Percentiles rank a stretch among this genome's conserved stretches.
Evolutionary conservation across 1,140 invertebrate genomes (phyloP).

Genomic region (Drosophila tani): DNA sequence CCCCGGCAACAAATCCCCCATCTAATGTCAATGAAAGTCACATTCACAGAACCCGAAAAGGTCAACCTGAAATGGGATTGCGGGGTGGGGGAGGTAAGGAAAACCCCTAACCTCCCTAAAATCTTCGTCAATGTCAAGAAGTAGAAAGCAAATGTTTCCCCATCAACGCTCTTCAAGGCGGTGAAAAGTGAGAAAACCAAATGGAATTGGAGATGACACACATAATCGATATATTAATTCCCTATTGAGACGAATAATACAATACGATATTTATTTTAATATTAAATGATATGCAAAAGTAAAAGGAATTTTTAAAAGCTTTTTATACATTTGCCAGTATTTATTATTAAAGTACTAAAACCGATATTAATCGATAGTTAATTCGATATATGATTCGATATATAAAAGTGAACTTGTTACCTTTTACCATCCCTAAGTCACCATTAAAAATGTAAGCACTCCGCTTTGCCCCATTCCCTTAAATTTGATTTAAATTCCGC

Average conservation of each 20-base stretch:
- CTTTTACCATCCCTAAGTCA: not conserved
- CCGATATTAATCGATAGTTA: not conserved
- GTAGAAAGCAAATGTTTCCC: not conserved
- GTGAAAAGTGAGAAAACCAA: slow-evolving; percentile 6
- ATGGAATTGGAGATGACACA: slow-evolving; percentile 1
- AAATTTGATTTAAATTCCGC: slow-evolving; percentile 63
- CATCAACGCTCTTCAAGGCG: slow-evolving; percentile 18
- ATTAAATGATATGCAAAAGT: no score
- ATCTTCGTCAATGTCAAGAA: slow-evolving; percentile 41
- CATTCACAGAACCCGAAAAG: slow-evolving; percentile 44
- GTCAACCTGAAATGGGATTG: slow-evolving; percentile 20
- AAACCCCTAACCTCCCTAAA: slow-evolving; percentile 12
- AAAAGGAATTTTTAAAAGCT: no score
- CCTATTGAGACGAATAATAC: not conserved
- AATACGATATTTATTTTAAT: not conserved
- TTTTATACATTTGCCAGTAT: no score
- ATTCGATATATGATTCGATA: not conserved
- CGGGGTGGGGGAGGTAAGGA: not conserved
- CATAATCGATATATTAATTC: not conserved
- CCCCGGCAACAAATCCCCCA: slow-evolving; percentile 17
- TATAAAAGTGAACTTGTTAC: no score
- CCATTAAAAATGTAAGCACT: slow-evolving; percentile 20
- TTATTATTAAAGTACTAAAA: no score
- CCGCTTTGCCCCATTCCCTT: not conserved
- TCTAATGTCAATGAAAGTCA: slow-evolving; percentile 56